A percentile compares a stretch with the other conserved stretches of the same genome.
Evolutionary conservation across 92 coral and sea anemone species (phyloP).

Genomic region (Epizoanthus rinbou): DNA sequence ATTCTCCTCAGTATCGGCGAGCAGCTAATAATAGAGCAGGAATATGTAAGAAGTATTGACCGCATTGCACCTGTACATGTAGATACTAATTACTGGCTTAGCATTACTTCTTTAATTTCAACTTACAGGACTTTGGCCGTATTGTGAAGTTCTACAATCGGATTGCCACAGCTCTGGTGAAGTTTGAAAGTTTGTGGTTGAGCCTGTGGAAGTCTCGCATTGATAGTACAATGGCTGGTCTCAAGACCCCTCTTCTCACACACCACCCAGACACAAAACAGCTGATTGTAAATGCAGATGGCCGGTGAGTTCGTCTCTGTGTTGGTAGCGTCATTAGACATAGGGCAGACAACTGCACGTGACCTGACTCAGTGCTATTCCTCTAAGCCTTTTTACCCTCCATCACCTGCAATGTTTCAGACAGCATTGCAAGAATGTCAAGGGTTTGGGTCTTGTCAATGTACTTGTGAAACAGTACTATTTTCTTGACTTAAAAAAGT

Average conservation of each 20-base stretch:
- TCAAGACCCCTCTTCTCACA: constrained; percentile 80
- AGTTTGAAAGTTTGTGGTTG: constrained; percentile 97
- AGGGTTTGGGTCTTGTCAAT: too few relatives aligned
- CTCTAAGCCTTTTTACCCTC: neutral
- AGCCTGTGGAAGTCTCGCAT: constrained; percentile 95
- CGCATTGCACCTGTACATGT: too few relatives aligned
- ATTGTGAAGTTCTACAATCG: constrained; percentile 97
- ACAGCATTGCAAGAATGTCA: too few relatives aligned
- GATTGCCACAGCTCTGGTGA: constrained; percentile 95
- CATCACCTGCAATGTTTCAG: too few relatives aligned
- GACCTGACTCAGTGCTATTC: neutral
- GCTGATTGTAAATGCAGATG: constrained; percentile 95
- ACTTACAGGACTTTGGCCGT: constrained; percentile 84
- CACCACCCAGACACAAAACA: constrained; percentile 78
- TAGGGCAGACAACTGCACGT: neutral
- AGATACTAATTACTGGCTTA: too few relatives aligned
- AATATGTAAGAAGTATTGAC: too few relatives aligned
- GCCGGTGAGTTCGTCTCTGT: constrained; percentile 61
- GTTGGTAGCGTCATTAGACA: neutral
- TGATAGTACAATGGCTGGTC: constrained; percentile 85
- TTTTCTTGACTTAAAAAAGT: too few relatives aligned
- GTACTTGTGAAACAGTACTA: too few relatives aligned
- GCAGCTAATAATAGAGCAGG: too few relatives aligned
- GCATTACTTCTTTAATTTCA: neutral
- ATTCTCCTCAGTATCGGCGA: too few relatives aligned